Evolutionary conservation across 2,888 invertebrate genomes (phyloP).

Genomic region (Theristus sp.): DNA sequence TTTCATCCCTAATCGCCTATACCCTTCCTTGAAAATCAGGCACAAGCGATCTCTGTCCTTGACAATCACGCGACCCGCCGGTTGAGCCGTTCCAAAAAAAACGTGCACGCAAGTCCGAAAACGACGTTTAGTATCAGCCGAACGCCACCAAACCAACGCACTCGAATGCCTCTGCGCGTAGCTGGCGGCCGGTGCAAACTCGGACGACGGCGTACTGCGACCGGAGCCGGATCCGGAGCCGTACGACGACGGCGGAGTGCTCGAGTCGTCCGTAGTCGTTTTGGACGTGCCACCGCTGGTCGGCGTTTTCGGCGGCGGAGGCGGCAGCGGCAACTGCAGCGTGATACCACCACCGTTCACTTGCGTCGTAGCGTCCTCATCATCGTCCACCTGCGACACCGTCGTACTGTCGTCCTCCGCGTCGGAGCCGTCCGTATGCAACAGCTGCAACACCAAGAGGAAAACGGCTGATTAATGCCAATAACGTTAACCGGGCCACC

Average conservation of each 20-base stretch:
- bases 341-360: conserved; percentile 99
- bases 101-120: neutral
- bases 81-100: too few species aligned
- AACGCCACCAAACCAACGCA: neutral
- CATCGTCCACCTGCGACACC: conserved; percentile 78
- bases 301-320: conserved; percentile 61
- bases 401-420: conserved; percentile 83
- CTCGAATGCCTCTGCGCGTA: neutral
- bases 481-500: too few species aligned
- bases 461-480: too few species aligned
- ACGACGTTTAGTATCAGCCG: neutral
- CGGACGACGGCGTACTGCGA: neutral
- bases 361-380: conserved; percentile 72
- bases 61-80: too few species aligned
- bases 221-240: neutral
- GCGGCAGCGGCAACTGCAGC: conserved; percentile 92
- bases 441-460: neutral
- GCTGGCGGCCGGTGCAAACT: too few species aligned
- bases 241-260: neutral
- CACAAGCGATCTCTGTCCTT: too few species aligned
- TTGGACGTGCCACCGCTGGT: conserved; percentile 85
- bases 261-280: neutral
- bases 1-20: too few species aligned
- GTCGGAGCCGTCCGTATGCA: neutral
- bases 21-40: too few species aligned